Base-by-base conservation (phyloP, 2,113 vertebrate species). In the Oryzias curvinotus region DNA sequence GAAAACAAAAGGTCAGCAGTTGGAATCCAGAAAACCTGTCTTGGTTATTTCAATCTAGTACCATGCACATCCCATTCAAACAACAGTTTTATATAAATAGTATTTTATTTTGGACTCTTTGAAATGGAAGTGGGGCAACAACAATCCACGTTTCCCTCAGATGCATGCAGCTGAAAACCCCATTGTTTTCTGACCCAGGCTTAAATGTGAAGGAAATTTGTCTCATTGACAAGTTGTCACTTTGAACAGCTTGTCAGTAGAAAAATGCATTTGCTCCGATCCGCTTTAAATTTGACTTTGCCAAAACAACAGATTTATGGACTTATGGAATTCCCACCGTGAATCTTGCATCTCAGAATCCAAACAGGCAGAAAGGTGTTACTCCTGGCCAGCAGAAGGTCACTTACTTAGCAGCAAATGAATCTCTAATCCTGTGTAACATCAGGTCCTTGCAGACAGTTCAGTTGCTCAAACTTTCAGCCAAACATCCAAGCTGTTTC, bases 391-490 rank as follows among this genome's bases (percentile, higher is more conserved):
- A 41, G 52, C 56, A 26, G 58, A 69, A 78, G 76, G 77, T 83
- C 71, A 83, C 76, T 85, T 71, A 66, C 75, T 83, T 68, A 79
- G 76, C 63, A 66, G 51, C 28, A 79, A 81, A 80, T 84, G 67
- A 71, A 81, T 85, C 81, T 87, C 75, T 79, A 77, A 87, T 78
- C 80, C 86, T 57, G 77, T 76, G 77, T 84, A 83, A 87, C 62
- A 73, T 80, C 85, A 84, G 62, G 57, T 58, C 77, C 53, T 58
- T 67, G 71, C 77, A 85, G 81, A 76, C 76, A 51, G 67, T 77
- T 72, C 71, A 43, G 43, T 64, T 67, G 63, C 69, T 53, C 23
- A 53, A 73, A 57, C 58, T 57, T 56, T 62, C 47, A 71, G 80
- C 80, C 82, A 85, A 81, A 83, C 82, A 70, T 69, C 54, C 68